phyloP scores from a whole-genome alignment of 2,888 invertebrate genomes.

The Caenorhabditis sp. region DNA sequence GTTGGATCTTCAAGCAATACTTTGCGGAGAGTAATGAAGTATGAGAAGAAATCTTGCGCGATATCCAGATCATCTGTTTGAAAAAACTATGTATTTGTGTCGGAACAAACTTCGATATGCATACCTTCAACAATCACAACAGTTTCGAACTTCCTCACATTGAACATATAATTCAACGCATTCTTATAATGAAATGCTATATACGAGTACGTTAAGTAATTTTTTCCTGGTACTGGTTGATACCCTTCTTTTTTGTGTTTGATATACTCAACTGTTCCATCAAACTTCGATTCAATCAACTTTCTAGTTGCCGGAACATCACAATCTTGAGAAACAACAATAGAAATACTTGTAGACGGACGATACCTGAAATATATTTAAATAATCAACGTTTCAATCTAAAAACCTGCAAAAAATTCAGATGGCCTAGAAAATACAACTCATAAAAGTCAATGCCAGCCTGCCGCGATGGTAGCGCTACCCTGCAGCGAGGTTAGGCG shows the following conservation, averaged over 20 bases:
- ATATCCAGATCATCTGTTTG: constrained; percentile 98
- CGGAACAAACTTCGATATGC: background rate
- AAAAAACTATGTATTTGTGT: background rate
- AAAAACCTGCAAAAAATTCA: background rate
- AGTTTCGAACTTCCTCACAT: constrained; percentile 80
- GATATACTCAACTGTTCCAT: background rate
- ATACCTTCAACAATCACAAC: constrained; percentile 94
- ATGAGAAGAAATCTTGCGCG: constrained; percentile 95
- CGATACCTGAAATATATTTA: background rate
- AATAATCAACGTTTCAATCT: background rate
- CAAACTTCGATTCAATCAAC: background rate
- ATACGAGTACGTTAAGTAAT: constrained; percentile 48
- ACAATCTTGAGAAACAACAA: background rate
- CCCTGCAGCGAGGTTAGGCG: too few species aligned
- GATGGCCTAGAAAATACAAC: too few species aligned
- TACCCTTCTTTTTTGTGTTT: background rate
- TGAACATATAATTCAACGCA: constrained; percentile 90
- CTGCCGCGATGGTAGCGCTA: too few species aligned
- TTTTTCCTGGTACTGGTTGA: background rate
- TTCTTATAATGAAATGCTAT: constrained; percentile 86
- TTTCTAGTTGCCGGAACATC: background rate
- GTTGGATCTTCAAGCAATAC: constrained; percentile 83
- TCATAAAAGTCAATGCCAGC: too few species aligned
- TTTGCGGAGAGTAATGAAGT: constrained; percentile 90
- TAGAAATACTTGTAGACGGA: background rate